Base-by-base conservation (phyloP, 92 coral and sea anemone species). In the Epizoanthus fatuus region DNA sequence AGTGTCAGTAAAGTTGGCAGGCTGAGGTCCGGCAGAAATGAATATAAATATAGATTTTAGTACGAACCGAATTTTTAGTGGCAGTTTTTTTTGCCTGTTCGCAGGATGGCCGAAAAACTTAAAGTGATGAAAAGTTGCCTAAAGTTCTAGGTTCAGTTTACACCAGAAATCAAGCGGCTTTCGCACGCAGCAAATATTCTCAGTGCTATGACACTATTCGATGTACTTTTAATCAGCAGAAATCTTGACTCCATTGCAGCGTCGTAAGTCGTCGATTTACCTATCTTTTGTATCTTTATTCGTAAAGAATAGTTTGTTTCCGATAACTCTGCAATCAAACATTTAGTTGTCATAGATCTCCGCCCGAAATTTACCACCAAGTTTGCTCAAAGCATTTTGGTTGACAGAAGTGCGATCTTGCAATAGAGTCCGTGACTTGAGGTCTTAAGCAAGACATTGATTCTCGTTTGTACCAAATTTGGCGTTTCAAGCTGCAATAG, bases 221-320 rank as follows among this genome's bases (percentile, higher is more conserved):
- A 42, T 77, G 70, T 11, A 19, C 17, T 75, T 75, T 56, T 38
- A n/a, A 77, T 60, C 44, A 60, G 45, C 69, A 38, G 10, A 60
- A 19, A 77, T n/a, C 56, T 59, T 14, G 15, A 8, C 39, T 74
- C 19, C 20, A 42, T 57, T 38, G 37, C 5, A 38, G 82, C 70
- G 40, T 39, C 70, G 17, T 8, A 9, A 13, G 14, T 60, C 55
- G 47, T 44, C 20, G 5, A 2, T 57, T 7, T 77, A n/a, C 15
- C 22, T 59, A 59, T 69, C 63, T 13, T 39, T 52, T 20, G 54
- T 60, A 62, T 60, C 82, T 60, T 40, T 55, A 77, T 59, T 77
- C 69, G 19, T 39, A 20, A 19, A 56, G 54, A 42, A 60, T 68
- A 60, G 22, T 9, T 11, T 44, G 63, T 60, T 42, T 60, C 19